Evolutionary conservation across 2,113 vertebrate genomes (phyloP), one percentile per base, ranked within the genome.

Genomic region (Orientallactaga bullata): DNA sequence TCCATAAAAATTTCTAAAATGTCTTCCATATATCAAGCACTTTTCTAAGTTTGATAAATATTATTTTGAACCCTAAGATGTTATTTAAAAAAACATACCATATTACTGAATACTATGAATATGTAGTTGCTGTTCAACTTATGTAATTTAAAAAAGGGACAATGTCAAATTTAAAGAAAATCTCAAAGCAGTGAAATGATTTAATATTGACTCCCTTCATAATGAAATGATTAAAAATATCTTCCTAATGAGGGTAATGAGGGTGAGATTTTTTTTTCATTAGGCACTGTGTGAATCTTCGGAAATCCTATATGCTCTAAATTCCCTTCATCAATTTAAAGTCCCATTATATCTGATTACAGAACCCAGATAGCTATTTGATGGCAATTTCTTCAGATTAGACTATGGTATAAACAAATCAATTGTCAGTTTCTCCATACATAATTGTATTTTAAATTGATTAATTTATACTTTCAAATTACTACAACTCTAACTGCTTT

Each of bases 391-490:
- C 23, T 66, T 85, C 55, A 79, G 26, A 92, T 94, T 88, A 71
- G 87, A 80, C 30, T 84, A 32, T 66, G 28, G 7, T 35, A 71
- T 80, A 72, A 84, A 86, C 23, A 80, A 80, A 92, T 87, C 66
- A 76, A 66, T 24, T 73, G 16, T 55, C 47, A 80, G 10, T 35
- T 47, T 42, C 77, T 91, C 17, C 68, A 90, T 26, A 85, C 1
- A 85, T 21, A 65, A 85, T 58, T 68, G 0, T 51, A 35, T 88
- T 89, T 92, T 93, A 17, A 80, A 66, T 82, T 72, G 9, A n/a
- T 61, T 51, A 78, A 84, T 89, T 81, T 94, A 61, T 91, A 39
- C 32, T 88, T 94, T 93, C 5, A 81, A 85, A 66, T 89, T 73
- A 68, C 23, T 68, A 32, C 23, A 71, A 58, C 28, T 83, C 6